Evolutionary conservation across 2,797 vertebrate species (phyloP).

Genomic region (Crypturellus tataupa): DNA sequence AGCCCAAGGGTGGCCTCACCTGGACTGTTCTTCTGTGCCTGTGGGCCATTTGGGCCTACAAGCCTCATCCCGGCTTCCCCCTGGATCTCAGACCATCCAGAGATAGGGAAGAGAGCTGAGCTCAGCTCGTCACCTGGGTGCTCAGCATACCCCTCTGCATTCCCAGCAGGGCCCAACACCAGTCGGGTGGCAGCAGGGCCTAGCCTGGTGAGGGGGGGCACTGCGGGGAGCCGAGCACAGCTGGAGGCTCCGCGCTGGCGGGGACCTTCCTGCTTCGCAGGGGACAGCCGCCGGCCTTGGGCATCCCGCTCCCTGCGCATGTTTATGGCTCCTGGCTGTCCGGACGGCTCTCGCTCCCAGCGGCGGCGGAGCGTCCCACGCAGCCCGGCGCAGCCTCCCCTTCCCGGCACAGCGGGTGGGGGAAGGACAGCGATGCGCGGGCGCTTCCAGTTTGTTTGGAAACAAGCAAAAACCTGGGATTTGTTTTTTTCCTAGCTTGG

Average conservation of each 20-base stretch:
- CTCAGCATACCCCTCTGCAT: too few species aligned
- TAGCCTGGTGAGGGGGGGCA: fast-evolving
- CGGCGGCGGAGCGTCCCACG: not conserved
- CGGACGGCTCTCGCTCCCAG: fast-evolving
- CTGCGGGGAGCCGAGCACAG: fast-evolving
- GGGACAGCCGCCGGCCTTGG: not conserved
- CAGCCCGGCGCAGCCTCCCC: not conserved
- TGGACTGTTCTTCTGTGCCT: not conserved
- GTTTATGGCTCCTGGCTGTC: not conserved
- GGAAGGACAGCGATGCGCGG: fast-evolving
- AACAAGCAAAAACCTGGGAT: not conserved
- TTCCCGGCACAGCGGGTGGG: not conserved
- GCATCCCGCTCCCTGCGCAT: fast-evolving
- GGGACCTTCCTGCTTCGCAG: not conserved
- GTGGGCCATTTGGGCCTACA: not conserved
- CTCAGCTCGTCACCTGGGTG: too few species aligned
- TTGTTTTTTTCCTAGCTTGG: conserved; percentile 34
- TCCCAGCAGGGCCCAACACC: too few species aligned
- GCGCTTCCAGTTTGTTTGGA: not conserved
- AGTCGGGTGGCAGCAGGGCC: too few species aligned
- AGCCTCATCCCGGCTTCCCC: not conserved
- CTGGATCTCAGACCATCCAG: not conserved
- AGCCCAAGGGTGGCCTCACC: not conserved
- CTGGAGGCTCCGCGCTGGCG: not conserved
- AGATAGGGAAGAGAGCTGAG: not conserved